A percentile compares a stretch with the other conserved stretches of the same genome.
These are phyloP conservation scores for Menidia menidia DNA, from an alignment of 2,797 vertebrate genomes.

Conservation along the genomic window DNA sequence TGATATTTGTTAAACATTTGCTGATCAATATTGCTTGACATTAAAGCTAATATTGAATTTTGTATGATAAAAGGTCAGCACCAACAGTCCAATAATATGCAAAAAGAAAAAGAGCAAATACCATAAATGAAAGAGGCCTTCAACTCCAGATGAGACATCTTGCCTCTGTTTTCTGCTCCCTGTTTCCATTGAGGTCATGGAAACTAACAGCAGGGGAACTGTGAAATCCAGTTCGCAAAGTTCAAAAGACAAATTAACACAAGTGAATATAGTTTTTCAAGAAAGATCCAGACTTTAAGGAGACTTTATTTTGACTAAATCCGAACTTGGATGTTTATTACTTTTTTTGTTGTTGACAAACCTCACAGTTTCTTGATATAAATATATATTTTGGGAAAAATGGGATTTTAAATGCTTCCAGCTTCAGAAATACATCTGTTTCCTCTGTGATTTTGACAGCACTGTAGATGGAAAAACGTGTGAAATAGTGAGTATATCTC, in stretches of 20 bases:
- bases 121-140: background rate
- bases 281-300: background rate
- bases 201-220: constrained; percentile 7
- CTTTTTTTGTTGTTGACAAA: constrained; percentile 14
- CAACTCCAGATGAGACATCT: background rate
- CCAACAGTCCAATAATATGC: background rate
- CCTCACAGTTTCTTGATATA: constrained; percentile 22
- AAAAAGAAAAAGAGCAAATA: background rate
- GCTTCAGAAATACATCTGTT: constrained; percentile 3
- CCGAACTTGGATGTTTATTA: background rate
- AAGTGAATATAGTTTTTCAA: background rate
- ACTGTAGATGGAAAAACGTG: constrained; percentile 12
- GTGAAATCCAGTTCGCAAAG: background rate
- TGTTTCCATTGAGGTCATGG: constrained; percentile 10
- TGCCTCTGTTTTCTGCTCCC: background rate
- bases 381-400: constrained; percentile 20
- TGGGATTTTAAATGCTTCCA: constrained; percentile 1
- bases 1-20: too few species aligned
- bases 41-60: too few species aligned
- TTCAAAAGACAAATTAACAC: constrained; percentile 11
- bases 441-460: constrained; percentile 14
- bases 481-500: background rate
- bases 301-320: constrained; percentile 19
- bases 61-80: background rate
- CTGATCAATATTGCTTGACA: too few species aligned